Evolutionary conservation across 2,113 vertebrate genomes (phyloP).

Genomic region (Apteryx owenii): DNA sequence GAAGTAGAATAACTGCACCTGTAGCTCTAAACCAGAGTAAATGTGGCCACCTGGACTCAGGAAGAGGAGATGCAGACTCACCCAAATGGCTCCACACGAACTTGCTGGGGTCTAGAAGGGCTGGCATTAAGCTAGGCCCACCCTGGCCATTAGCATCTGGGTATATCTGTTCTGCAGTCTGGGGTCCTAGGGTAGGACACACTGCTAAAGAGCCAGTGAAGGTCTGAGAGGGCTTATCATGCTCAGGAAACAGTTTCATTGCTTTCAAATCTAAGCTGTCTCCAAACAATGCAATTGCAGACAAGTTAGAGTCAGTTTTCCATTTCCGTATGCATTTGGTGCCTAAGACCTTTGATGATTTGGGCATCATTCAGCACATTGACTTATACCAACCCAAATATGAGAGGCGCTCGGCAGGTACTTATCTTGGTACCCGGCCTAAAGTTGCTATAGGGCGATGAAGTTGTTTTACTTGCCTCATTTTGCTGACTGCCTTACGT

Average conservation of each 20-base stretch:
- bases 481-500: fast-evolving
- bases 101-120: background rate
- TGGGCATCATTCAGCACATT: background rate
- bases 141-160: background rate
- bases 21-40: fast-evolving
- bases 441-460: fast-evolving
- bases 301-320: background rate
- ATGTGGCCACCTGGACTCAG: fast-evolving
- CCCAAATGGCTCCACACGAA: background rate
- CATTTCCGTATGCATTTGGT: background rate
- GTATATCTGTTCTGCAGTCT: background rate
- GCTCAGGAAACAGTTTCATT: background rate
- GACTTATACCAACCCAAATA: too few relatives aligned
- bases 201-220: background rate
- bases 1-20: background rate
- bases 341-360: background rate
- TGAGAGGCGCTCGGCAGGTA: background rate
- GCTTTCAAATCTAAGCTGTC: background rate
- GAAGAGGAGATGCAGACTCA: background rate
- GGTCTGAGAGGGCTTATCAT: background rate
- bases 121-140: too few relatives aligned
- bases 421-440: background rate
- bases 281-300: background rate
- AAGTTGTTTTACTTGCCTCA: fast-evolving
- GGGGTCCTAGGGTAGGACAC: background rate